Conservation (phyloP, 2,888 invertebrate species). For the Rosalia funebris region DNA sequence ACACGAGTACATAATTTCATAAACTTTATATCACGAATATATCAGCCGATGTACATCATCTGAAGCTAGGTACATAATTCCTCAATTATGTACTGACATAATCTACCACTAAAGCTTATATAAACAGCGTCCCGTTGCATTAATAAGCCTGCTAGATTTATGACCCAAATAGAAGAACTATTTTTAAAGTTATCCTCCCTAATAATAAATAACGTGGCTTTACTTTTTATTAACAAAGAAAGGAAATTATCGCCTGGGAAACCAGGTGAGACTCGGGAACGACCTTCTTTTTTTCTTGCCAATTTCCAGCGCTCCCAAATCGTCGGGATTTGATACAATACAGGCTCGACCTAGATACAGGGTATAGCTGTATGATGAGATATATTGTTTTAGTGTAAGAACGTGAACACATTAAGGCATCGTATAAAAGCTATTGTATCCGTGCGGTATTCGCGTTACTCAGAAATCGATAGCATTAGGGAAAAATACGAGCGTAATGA, state of each 20-base stretch:
- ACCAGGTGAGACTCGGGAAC: not conserved
- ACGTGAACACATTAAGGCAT: constrained; percentile 16
- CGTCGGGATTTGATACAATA: constrained; percentile 12
- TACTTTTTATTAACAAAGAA: not conserved
- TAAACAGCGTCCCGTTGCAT: too few relatives aligned
- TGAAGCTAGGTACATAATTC: too few relatives aligned
- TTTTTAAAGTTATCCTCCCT: not conserved
- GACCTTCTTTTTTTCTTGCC: constrained; percentile 1
- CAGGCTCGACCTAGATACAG: constrained; percentile 12
- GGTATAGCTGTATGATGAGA: constrained; percentile 16
- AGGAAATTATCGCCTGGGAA: not conserved
- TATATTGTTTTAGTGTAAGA: constrained; percentile 22
- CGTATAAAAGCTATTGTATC: constrained; percentile 18
- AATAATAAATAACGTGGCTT: not conserved
- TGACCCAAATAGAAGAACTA: too few relatives aligned
- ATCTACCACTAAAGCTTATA: too few relatives aligned
- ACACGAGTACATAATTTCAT: too few relatives aligned
- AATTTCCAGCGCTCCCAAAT: constrained; percentile 3
- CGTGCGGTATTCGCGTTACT: constrained; percentile 1
- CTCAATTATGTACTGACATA: too few relatives aligned
- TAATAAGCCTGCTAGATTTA: too few relatives aligned
- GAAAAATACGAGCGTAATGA: constrained; percentile 5
- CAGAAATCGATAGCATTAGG: constrained; percentile 8
- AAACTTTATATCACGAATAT: too few relatives aligned
- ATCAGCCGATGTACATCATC: too few relatives aligned